A percentile compares a stretch with the other conserved stretches of the same genome.
These are phyloP conservation scores for Acanthiza pusilla DNA, from an alignment of 2,797 vertebrate genomes.

Conservation along the genomic window DNA sequence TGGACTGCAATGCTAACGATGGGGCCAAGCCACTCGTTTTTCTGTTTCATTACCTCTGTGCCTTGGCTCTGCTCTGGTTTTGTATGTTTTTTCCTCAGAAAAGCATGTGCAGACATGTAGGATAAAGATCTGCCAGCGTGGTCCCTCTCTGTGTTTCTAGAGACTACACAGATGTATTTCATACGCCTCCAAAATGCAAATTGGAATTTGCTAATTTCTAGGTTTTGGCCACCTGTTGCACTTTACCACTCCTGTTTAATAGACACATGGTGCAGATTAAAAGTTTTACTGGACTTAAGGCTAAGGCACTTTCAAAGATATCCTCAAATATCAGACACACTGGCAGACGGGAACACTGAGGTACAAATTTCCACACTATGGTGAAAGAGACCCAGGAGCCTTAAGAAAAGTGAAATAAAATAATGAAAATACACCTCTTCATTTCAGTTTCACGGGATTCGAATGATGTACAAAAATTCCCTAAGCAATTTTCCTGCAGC, in stretches of 20 bases:
- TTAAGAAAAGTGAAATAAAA: background rate
- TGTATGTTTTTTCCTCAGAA: background rate
- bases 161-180: background rate
- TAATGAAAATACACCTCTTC: constrained; percentile 1
- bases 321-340: background rate
- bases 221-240: background rate
- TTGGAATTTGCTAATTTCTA: background rate
- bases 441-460: constrained; percentile 7
- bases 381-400: background rate
- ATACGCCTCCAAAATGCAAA: background rate
- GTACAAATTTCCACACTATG: background rate
- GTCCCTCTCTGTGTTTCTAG: background rate
- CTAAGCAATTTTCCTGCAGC: constrained; percentile 47
- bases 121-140: background rate
- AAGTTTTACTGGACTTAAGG: background rate
- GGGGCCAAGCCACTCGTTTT: background rate
- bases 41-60: background rate
- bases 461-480: constrained; percentile 36
- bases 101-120: background rate
- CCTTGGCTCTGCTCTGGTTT: background rate
- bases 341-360: background rate
- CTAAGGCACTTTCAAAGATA: background rate
- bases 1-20: accelerated
- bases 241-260: background rate
- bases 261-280: background rate